Percentiles rank a stretch among this genome's conserved stretches.
These are phyloP conservation scores for Hippocampus abdominalis DNA, from an alignment of 2,113 vertebrate genomes.

Conservation along the genomic window DNA sequence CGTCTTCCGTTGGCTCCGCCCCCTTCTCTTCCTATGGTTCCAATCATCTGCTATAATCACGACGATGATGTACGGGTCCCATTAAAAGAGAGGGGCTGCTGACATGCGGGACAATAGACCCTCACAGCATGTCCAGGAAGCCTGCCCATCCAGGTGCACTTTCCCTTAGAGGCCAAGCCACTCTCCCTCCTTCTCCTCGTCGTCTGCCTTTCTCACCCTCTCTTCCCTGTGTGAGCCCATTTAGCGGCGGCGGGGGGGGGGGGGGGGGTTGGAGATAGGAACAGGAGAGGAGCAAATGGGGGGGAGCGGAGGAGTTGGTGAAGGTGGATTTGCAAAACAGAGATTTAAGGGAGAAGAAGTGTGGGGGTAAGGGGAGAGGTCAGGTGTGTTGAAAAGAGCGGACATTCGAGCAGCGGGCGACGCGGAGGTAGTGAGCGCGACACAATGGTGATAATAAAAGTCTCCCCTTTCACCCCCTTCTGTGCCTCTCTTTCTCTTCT, in stretches of 20 bases:
- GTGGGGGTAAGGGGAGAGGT: conserved; percentile 29
- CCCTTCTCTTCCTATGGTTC: conserved; percentile 48
- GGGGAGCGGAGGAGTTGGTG: conserved; percentile 34
- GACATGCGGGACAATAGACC: conserved; percentile 73
- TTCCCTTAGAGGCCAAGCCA: conserved; percentile 60
- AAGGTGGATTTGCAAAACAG: conserved; percentile 44
- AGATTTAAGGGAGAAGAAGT: conserved; percentile 30
- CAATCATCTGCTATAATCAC: conserved; percentile 67
- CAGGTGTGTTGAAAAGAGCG: conserved; percentile 73
- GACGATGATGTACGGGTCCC: conserved; percentile 72
- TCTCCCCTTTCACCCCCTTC: conserved; percentile 60
- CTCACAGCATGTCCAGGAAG: conserved; percentile 77
- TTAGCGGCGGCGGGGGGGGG: conserved; percentile 36
- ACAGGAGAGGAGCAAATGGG: conserved; percentile 58
- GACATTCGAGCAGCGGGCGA: conserved; percentile 74
- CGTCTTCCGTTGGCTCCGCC: conserved; percentile 46
- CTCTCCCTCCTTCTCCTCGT: conserved; percentile 28
- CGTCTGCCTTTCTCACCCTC: conserved; percentile 22
- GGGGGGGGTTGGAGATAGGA: conserved; percentile 21
- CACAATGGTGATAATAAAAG: conserved; percentile 69
- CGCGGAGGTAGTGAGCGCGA: conserved; percentile 52
- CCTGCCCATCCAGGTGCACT: conserved; percentile 67
- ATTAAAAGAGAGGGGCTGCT: conserved; percentile 67
- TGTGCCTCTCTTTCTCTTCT: conserved; percentile 34
- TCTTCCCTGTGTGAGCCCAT: conserved; percentile 50